Base-by-base conservation (phyloP, 2,797 vertebrate species). In the Neosalanx taihuensis region DNA sequence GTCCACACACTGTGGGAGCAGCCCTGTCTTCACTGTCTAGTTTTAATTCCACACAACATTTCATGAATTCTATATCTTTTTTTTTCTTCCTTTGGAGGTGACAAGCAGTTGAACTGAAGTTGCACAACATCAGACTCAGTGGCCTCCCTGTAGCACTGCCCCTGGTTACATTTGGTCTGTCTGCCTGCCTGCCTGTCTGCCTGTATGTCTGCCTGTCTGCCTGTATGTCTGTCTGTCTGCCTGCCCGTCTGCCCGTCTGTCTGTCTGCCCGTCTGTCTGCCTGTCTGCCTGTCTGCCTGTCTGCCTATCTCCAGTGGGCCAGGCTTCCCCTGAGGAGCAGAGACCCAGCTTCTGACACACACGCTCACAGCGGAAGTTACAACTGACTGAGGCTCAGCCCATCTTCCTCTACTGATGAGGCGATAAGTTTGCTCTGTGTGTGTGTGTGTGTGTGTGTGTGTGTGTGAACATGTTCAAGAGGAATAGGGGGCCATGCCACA, bases 401-500 rank as follows among this genome's bases (percentile, higher is more conserved):
- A 88, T 86, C 87, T 91, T 91, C 86, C 87, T 90, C 87, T 81
- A 80, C 85, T 85, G 89, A 91, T 89, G 90, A 89, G 84, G 46
- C 75, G 81, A 88, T 90, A 79, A 86, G 83, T 13, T 46, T 13
- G 83, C 76, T 64, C 2, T 59, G 56, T 63, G 60, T 46, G 31
- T 73, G 59, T 60, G 23, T 26, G 23, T 26, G 23, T 26, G 23
- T 26, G 23, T n/a, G n/a, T n/a, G n/a, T 26, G 23, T 26, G 23
- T 26, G 23, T 26, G 30, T 59, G 70, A 62, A 69, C 66, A 64
- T 74, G 68, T 64, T 70, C 78, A 63, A 57, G 73, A 51, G 7
- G 10, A 73, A 80, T 75, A 84, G 81, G 85, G 85, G 75, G 79
- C 79, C 49, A 56, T 80, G 53, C 79, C 81, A 77, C 80, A 86